Evolutionary conservation across 2,113 vertebrate genomes (phyloP).

Genomic region (Pygoscelis adeliae): DNA sequence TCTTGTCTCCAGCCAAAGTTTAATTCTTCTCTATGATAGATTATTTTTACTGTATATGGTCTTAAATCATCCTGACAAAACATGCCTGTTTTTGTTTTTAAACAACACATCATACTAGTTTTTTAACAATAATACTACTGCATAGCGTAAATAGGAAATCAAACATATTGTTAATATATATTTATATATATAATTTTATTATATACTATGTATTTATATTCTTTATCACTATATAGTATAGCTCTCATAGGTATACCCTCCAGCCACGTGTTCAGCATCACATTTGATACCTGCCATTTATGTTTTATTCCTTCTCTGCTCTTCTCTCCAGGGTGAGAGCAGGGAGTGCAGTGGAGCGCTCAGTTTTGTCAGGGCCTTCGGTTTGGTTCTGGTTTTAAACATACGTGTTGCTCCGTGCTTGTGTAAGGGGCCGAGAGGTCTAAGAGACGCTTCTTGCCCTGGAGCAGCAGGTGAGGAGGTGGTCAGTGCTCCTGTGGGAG

Average conservation of each 20-base stretch:
- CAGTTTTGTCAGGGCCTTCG: background rate
- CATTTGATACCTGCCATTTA: background rate
- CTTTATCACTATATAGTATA: background rate
- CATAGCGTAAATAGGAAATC: background rate
- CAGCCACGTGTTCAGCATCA: background rate
- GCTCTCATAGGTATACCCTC: background rate
- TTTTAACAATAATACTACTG: background rate
- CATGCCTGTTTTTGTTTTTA: background rate
- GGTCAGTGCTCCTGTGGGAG: background rate
- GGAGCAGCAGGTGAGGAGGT: background rate
- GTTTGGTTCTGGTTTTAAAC: background rate
- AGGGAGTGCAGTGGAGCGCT: background rate
- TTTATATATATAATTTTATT: background rate
- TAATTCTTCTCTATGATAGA: background rate
- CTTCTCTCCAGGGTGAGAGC: background rate
- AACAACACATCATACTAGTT: background rate
- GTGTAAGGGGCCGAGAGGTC: background rate
- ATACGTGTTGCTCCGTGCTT: accelerated
- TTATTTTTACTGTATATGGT: background rate
- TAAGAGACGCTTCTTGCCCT: background rate
- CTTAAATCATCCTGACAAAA: background rate
- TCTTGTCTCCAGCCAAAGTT: background rate
- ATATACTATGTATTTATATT: background rate
- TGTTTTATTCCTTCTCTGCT: background rate
- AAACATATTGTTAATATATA: background rate